Conservation (phyloP, 2,113 vertebrate genomes). For the Agelaius tricolor region DNA sequence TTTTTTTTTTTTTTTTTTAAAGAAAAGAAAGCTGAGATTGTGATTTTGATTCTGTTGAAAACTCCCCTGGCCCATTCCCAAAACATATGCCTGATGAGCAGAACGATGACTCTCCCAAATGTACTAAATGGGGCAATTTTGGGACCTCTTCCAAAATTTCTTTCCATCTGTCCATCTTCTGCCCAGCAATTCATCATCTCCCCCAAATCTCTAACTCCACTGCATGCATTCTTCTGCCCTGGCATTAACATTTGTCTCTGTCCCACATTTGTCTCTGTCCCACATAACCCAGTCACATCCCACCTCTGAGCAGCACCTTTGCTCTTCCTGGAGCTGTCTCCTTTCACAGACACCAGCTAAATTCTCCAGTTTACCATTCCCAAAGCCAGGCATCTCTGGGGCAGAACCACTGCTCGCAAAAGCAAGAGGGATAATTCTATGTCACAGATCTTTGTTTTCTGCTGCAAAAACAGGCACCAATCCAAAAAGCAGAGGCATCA, state of each 20-base stretch:
- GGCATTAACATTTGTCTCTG: background rate
- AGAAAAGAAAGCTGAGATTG: background rate
- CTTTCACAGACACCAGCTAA: background rate
- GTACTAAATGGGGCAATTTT: conserved; percentile 33
- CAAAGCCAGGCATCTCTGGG: background rate
- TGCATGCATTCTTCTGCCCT: background rate
- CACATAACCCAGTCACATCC: background rate
- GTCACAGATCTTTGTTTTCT: background rate
- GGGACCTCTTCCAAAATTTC: conserved; percentile 44
- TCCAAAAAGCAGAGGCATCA: background rate
- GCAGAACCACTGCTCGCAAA: background rate
- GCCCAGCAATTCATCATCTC: background rate
- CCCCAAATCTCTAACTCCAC: background rate
- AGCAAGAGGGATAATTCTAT: background rate
- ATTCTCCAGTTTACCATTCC: background rate
- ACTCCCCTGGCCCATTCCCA: conserved; percentile 4
- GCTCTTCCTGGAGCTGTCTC: background rate
- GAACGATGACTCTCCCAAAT: conserved; percentile 16
- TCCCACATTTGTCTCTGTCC: background rate
- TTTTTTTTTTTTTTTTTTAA: background rate
- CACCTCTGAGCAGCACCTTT: background rate
- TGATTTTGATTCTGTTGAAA: conserved; percentile 30
- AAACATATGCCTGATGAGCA: conserved; percentile 10
- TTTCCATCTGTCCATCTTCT: conserved; percentile 49
- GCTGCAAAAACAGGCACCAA: background rate